Evolutionary conservation across 2,888 invertebrate species (phyloP).

Genomic region (Panorpa germanica): DNA sequence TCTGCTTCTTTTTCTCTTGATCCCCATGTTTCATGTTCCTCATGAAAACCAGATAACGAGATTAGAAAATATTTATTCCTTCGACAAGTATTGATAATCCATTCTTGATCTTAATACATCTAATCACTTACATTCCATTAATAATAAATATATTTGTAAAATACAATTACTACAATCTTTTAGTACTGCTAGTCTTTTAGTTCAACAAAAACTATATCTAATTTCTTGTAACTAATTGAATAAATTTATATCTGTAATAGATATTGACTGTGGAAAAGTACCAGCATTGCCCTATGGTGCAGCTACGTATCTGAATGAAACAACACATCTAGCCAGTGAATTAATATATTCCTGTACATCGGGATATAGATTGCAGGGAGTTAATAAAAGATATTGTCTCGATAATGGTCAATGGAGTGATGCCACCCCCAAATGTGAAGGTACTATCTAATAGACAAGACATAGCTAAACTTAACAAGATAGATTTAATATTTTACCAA

Average conservation of each 20-base stretch:
- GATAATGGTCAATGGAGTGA: constrained; percentile 72
- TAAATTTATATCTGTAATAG: constrained; percentile 33
- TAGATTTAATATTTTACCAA: constrained; percentile 8
- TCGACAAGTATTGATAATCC: no score
- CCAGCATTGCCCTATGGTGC: constrained; percentile 60
- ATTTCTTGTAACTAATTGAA: no score
- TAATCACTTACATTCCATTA: no score
- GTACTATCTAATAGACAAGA: constrained; percentile 21
- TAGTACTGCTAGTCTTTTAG: no score
- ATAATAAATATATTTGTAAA: no score
- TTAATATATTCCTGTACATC: constrained; percentile 62
- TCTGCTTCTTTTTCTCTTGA: no score
- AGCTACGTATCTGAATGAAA: constrained; percentile 54
- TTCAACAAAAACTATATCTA: no score
- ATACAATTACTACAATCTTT: no score
- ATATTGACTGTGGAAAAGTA: constrained; percentile 76
- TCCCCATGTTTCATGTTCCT: no score
- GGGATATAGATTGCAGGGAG: constrained; percentile 62
- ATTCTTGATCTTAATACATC: no score
- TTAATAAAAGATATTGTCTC: constrained; percentile 48
- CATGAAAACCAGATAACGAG: no score
- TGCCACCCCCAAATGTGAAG: constrained; percentile 70
- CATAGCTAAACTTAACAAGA: constrained; percentile 3
- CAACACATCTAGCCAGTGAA: constrained; percentile 64
- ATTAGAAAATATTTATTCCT: no score